Base-by-base conservation (phyloP, 2,797 vertebrate genomes). In the Remorina albescens region DNA sequence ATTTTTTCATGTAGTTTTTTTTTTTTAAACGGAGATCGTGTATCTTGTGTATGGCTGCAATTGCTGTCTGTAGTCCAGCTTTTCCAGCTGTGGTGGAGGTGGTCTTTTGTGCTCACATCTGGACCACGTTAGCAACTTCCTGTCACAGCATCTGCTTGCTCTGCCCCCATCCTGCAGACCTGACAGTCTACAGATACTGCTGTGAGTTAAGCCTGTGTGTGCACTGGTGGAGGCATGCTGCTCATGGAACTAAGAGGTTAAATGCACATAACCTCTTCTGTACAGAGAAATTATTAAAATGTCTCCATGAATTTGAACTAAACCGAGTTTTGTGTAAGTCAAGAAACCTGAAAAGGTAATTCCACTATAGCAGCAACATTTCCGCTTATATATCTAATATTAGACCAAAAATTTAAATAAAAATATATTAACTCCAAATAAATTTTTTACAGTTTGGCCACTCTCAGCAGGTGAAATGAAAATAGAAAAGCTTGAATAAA, bases 91-190 rank as follows among this genome's bases (percentile, higher is more conserved):
- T 83, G 72, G 85, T 28, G 74, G 90, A 85, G 83, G 86, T 80
- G 88, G 87, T 82, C 82, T 80, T 57, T 68, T 65, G 80, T 85
- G 89, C 67, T 79, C 87, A 93, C 94, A 95, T 95, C 93, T 95
- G 94, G 93, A 93, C 80, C 83, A 76, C 50, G 88, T 95, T 95
- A 94, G 92, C 72, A 77, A 91, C 91, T 93, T 95, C 94, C 94
- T 94, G 93, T 91, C 85, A 58, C 82, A 78, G 76, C 90, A 92
- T 94, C 92, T 93, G 93, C 84, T 92, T 83, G 93, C 84, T 92
- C 84, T 85, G 84, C 82, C 90, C 85, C 89, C 84, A 78, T 65
- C 84, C 74, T 28, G 71, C 66, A 72, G 83, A 86, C 72, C 86
- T 78, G 80, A 74, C 65, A 74, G 39, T 85, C 57, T 67, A 49